These are phyloP conservation scores for Triplophysa tibetana DNA, from an alignment of 2,113 vertebrate genomes.

Conservation along the genomic window DNA sequence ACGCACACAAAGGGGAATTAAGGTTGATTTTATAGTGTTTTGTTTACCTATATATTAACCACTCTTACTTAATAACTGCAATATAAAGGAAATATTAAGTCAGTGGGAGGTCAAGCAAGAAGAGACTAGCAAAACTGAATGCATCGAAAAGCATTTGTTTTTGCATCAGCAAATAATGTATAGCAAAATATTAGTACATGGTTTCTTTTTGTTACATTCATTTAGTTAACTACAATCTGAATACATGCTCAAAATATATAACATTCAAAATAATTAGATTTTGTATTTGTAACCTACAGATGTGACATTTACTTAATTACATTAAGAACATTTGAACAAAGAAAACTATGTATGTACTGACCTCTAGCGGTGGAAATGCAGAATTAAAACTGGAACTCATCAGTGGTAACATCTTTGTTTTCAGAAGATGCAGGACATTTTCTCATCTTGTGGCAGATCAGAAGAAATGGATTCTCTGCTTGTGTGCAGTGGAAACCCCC, in stretches of 20 bases:
- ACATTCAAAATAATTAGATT: neutral
- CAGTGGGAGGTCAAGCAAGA: no score
- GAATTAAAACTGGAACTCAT: neutral
- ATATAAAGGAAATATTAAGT: neutral
- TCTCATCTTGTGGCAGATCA: slow-evolving; percentile 62
- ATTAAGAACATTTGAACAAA: neutral
- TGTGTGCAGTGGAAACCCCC: slow-evolving; percentile 56
- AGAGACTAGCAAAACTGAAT: neutral
- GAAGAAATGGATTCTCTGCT: slow-evolving; percentile 75
- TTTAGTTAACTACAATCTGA: neutral
- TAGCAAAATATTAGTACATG: neutral
- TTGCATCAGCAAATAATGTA: no score
- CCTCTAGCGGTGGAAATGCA: slow-evolving; percentile 21
- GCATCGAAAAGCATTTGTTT: neutral
- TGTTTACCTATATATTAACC: neutral
- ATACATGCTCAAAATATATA: neutral
- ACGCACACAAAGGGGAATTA: neutral
- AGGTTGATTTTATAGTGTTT: neutral
- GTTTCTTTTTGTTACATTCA: neutral
- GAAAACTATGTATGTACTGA: slow-evolving; percentile 26
- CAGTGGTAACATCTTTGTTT: neutral
- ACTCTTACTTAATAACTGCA: no score
- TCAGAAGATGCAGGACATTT: slow-evolving; percentile 66
- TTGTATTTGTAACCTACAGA: neutral
- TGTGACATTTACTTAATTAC: neutral